These are phyloP conservation scores for Ormyrus thymus DNA, from an alignment of 2,888 invertebrate species.

Conservation along the genomic window DNA sequence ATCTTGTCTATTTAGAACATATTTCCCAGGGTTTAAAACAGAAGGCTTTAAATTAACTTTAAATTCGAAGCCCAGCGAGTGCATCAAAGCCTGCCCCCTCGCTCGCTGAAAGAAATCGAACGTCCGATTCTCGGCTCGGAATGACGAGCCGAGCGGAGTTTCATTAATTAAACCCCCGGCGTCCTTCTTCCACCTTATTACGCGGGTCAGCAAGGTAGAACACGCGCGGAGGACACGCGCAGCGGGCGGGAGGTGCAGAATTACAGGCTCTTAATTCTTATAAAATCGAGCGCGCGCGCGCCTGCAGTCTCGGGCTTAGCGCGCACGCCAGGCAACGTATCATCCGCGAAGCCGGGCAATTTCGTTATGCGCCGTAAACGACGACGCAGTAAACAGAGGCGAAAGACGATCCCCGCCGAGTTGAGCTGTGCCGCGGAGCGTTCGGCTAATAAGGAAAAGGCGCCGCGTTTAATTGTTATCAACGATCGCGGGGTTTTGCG, in stretches of 20 bases:
- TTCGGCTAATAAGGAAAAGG: neutral
- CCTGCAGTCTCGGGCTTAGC: neutral
- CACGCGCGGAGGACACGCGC: neutral
- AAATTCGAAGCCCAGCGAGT: too few relatives aligned
- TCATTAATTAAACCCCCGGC: too few relatives aligned
- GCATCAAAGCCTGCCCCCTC: too few relatives aligned
- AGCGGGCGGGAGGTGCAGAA: neutral
- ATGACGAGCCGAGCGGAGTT: too few relatives aligned
- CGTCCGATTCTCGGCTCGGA: too few relatives aligned
- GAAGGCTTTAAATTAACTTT: too few relatives aligned
- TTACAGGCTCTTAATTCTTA: conserved; percentile 4
- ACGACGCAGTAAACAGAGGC: neutral
- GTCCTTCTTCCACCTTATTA: neutral
- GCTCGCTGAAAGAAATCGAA: neutral
- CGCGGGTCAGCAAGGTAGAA: conserved; percentile 1
- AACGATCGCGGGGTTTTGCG: too few relatives aligned
- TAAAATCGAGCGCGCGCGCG: conserved; percentile 2
- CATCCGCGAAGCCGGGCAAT: conserved; percentile 35
- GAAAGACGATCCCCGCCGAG: too few relatives aligned
- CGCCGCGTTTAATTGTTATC: too few relatives aligned
- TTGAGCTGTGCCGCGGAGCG: neutral
- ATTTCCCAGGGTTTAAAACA: too few relatives aligned
- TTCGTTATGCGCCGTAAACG: conserved; percentile 28
- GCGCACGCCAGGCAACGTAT: neutral
- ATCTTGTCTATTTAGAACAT: too few relatives aligned